A percentile compares a stretch with the other conserved stretches of the same genome.
phyloP scores from a whole-genome alignment of 2,113 vertebrate species.

The Azemiops feae region DNA sequence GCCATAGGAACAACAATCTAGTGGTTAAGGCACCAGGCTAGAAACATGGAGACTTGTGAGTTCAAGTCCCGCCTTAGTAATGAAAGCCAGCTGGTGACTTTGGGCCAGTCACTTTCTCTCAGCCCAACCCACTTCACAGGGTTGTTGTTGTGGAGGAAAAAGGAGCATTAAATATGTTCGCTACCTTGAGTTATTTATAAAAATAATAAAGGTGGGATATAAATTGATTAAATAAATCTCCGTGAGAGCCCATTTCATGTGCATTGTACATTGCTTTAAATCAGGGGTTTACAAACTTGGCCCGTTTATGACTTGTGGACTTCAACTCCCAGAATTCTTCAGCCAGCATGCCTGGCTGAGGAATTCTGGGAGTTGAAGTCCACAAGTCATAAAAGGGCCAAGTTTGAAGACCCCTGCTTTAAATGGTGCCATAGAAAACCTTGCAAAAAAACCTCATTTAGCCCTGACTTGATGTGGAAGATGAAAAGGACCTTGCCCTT shows the following conservation, averaged over 20 bases:
- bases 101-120: not conserved
- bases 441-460: not conserved
- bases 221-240: not conserved
- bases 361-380: too few relatives aligned
- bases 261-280: not conserved
- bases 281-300: too few relatives aligned
- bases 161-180: not conserved
- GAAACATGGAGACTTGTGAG: too few relatives aligned
- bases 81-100: not conserved
- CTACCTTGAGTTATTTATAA: not conserved
- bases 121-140: not conserved
- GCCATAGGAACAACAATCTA: not conserved
- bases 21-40: too few relatives aligned
- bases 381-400: too few relatives aligned
- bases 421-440: not conserved
- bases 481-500: not conserved
- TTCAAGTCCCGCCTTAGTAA: not conserved
- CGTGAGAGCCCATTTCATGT: not conserved
- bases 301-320: too few relatives aligned
- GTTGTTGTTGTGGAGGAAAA: not conserved
- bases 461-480: not conserved
- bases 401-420: not conserved
- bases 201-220: not conserved
- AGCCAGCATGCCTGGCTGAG: too few relatives aligned
- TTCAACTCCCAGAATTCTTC: too few relatives aligned